Percentiles rank a stretch among this genome's conserved stretches.
Evolutionary conservation across 2,888 invertebrate species (phyloP).

Genomic region (Diadromus collaris): DNA sequence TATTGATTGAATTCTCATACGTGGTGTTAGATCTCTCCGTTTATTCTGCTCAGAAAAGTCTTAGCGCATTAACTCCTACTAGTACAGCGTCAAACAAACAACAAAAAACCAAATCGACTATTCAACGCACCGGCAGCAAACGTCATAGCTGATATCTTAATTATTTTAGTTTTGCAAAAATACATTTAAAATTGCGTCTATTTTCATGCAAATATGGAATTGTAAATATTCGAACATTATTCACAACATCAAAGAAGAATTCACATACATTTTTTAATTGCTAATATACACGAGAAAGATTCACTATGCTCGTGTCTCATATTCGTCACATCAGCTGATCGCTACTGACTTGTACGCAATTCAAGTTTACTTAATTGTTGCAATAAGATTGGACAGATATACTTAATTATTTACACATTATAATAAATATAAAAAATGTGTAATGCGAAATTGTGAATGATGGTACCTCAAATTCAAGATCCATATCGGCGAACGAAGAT

Average conservation of each 20-base stretch:
- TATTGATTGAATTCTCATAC: background rate
- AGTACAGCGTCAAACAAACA: background rate
- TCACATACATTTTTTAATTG: background rate
- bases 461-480: constrained; percentile 39
- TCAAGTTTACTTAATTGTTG: constrained; percentile 8
- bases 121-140: background rate
- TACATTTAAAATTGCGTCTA: background rate
- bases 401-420: background rate
- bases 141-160: background rate
- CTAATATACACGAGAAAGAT: background rate
- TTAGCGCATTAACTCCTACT: background rate
- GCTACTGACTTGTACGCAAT: background rate
- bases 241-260: background rate
- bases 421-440: background rate
- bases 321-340: constrained; percentile 1
- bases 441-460: background rate
- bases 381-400: background rate
- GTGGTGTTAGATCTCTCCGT: background rate
- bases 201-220: background rate
- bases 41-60: background rate
- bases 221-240: background rate
- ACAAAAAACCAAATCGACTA: background rate
- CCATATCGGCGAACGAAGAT: constrained; percentile 20
- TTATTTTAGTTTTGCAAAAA: background rate
- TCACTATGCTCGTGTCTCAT: background rate